Evolutionary conservation across 2,797 vertebrate genomes (phyloP).

Genomic region (Zalophus californianus): DNA sequence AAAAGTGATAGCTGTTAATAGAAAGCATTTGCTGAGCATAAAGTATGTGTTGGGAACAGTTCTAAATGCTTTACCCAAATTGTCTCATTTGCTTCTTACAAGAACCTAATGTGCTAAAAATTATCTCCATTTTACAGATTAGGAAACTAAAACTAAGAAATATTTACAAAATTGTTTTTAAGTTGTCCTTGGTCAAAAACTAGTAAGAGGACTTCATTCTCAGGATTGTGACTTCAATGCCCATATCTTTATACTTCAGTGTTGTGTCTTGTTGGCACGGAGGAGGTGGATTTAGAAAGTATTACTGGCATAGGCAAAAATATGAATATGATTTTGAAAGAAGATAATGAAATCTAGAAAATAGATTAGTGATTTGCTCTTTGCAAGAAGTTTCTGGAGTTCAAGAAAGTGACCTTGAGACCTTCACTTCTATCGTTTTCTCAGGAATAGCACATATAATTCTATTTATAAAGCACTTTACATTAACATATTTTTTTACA

Average conservation of each 20-base stretch:
- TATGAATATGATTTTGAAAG: not conserved
- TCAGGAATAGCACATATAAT: not conserved
- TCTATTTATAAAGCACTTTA: slow-evolving; percentile 43
- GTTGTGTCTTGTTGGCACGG: not conserved
- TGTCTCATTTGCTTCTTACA: not conserved
- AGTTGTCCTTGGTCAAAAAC: not conserved
- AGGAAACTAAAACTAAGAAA: not conserved
- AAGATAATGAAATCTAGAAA: slow-evolving; percentile 27
- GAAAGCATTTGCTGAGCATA: not conserved
- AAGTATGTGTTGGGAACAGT: not conserved
- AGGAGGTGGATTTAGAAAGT: not conserved
- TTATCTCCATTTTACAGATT: not conserved
- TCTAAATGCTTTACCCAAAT: not conserved
- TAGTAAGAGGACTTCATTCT: not conserved
- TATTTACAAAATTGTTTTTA: not conserved
- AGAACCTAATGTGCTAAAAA: not conserved
- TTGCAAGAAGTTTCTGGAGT: slow-evolving; percentile 29
- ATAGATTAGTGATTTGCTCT: slow-evolving; percentile 29
- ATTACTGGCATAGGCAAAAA: not conserved
- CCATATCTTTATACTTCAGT: not conserved
- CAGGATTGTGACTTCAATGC: not conserved
- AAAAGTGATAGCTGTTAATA: not conserved
- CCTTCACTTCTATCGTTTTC: slow-evolving; percentile 17
- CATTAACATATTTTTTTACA: not conserved
- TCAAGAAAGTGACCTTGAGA: slow-evolving; percentile 26